These are phyloP conservation scores for Poeciliopsis retropinna DNA, from an alignment of 2,113 vertebrate genomes.

Conservation along the genomic window DNA sequence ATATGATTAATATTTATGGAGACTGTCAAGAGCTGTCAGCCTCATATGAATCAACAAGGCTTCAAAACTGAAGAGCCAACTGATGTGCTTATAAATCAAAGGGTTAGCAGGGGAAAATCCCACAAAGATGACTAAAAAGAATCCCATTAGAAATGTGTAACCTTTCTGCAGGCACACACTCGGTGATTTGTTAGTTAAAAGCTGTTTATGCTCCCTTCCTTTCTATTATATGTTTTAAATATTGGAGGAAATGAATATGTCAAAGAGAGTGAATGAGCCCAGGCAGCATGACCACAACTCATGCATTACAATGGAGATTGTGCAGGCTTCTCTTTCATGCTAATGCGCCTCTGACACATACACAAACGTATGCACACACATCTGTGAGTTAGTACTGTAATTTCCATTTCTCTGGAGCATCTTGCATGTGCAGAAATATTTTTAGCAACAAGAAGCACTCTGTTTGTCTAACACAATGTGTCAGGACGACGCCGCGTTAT, in stretches of 20 bases:
- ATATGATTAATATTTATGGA: slow-evolving; percentile 71
- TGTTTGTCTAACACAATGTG: slow-evolving; percentile 47
- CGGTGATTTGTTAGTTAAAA: slow-evolving; percentile 54
- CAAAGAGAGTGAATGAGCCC: slow-evolving; percentile 45
- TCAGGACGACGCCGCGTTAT: slow-evolving; percentile 62
- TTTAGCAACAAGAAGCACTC: slow-evolving; percentile 53
- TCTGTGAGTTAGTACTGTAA: slow-evolving; percentile 15
- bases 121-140: slow-evolving; percentile 53
- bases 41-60: slow-evolving; percentile 64
- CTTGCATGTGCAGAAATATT: slow-evolving; percentile 58
- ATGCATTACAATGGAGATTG: slow-evolving; percentile 51
- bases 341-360: slow-evolving; percentile 6
- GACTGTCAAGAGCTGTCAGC: slow-evolving; percentile 63
- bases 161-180: slow-evolving; percentile 43
- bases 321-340: slow-evolving; percentile 32
- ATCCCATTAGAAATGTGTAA: slow-evolving; percentile 61
- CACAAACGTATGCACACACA: slow-evolving; percentile 11
- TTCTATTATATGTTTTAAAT: slow-evolving; percentile 58
- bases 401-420: slow-evolving; percentile 39
- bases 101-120: slow-evolving; percentile 38
- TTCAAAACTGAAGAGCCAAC: slow-evolving; percentile 51
- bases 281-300: slow-evolving; percentile 38
- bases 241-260: slow-evolving; percentile 59
- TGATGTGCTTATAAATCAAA: slow-evolving; percentile 66
- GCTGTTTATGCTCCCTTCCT: slow-evolving; percentile 40